Base-by-base conservation (phyloP, 1,140 invertebrate species). In the Cardiocondyla obscurior region DNA sequence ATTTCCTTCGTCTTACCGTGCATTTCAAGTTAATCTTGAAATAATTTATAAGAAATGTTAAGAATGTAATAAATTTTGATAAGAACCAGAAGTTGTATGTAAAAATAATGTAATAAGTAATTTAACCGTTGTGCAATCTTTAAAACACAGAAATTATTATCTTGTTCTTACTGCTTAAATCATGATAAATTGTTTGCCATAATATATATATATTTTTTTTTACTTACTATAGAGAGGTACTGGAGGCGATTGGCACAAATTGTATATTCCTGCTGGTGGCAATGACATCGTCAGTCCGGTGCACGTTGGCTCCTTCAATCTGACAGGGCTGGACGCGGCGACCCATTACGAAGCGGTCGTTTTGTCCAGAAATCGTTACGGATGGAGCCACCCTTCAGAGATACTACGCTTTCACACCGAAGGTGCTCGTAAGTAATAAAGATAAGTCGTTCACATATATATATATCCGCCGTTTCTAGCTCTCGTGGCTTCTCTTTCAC, bases 291-390 rank as follows among this genome's bases (percentile, higher is more conserved):
- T 89, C 16, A 96, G 96, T 3, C 95, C 96, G 2, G 94, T 97
- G 44, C 96, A 97, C 88, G 95, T 95, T 14, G 95, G 96, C 39
- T 94, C 94, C 2, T 97, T 96, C 88, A 96, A 95, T 14, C 94
- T 97, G 2, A 95, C 95, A 72, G 96, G 96, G 3, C 92, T 97
- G 8, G 94, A 95, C n/a, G 94, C 95, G 14, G 95, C 95, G 44
- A 96, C 95, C 0, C 94, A 96, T 4, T 97, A 97, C 86, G 96
- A 97, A 90, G 96, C 96, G 0, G 92, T 96, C 2, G 94, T 97
- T 7, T 94, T 95, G 25, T 96, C 96, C 1, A 95, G 96, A 92
- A 97, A 97, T 92, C 95, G 95, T 81, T 96, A 95, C 85, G 96
- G 96, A 3, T 96, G 95, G 95, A 96, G 96, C 64, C 95, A 95